These are phyloP conservation scores for Sebastes schlegelii DNA, from an alignment of 2,113 vertebrate species.

Conservation along the genomic window DNA sequence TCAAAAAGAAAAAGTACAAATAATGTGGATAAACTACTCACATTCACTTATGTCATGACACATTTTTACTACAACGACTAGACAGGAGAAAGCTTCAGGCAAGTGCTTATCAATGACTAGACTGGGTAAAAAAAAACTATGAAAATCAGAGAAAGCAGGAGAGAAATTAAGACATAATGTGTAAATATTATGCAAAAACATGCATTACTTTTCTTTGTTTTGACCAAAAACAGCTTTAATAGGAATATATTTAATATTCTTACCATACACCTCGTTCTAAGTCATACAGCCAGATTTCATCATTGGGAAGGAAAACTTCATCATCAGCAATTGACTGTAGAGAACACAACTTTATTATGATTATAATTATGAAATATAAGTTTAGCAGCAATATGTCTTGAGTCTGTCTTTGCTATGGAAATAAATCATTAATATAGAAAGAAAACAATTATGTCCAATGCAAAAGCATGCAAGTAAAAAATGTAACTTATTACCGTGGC, in stretches of 20 bases:
- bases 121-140: not conserved
- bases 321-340: constrained; percentile 91
- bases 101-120: not conserved
- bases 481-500: no score
- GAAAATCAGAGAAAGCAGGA: not conserved
- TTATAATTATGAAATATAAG: constrained; percentile 1
- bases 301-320: constrained; percentile 92
- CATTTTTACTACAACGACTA: no score
- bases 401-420: not conserved
- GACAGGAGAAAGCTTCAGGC: not conserved
- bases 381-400: not conserved
- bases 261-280: constrained; percentile 91
- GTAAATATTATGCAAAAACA: not conserved
- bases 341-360: constrained; percentile 12
- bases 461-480: not conserved
- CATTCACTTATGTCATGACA: not conserved
- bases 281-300: constrained; percentile 96
- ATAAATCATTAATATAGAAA: not conserved
- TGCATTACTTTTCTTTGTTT: not conserved
- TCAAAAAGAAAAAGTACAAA: constrained; percentile 54
- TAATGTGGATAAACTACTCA: not conserved
- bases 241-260: constrained; percentile 59
- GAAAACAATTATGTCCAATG: not conserved
- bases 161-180: not conserved
- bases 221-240: not conserved